phyloP scores from a whole-genome alignment of 2,888 invertebrate genomes.

The Keiferia lycopersicella region DNA sequence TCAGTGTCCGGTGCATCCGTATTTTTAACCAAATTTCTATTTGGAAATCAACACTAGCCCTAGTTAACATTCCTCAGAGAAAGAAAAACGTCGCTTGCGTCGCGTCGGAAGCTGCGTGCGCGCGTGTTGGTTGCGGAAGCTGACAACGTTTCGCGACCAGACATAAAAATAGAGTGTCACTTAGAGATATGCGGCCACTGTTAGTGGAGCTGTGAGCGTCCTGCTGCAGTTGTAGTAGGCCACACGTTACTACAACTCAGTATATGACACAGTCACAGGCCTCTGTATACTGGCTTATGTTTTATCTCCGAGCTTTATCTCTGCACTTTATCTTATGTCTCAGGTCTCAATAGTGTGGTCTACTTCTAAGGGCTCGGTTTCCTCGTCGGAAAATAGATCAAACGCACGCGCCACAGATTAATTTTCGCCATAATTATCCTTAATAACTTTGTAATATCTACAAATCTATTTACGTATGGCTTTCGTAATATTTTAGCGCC shows the following conservation, averaged over 20 bases:
- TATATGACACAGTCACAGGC: too few species aligned
- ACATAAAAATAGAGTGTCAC: constrained; percentile 44
- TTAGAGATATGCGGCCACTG: constrained; percentile 15
- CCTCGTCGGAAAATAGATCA: constrained; percentile 68
- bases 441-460: constrained; percentile 45
- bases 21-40: constrained; percentile 22
- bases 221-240: constrained; percentile 2
- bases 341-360: constrained; percentile 22
- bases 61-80: constrained; percentile 52
- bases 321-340: background rate
- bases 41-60: constrained; percentile 27
- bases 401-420: constrained; percentile 53
- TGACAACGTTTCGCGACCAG: constrained; percentile 51
- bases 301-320: too few species aligned
- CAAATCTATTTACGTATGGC: constrained; percentile 33
- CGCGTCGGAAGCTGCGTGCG: constrained; percentile 45
- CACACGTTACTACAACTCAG: background rate
- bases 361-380: constrained; percentile 45
- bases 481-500: constrained; percentile 49
- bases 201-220: background rate
- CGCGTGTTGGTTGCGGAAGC: constrained; percentile 43
- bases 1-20: constrained; percentile 1
- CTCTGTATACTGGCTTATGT: too few species aligned
- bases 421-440: constrained; percentile 60
- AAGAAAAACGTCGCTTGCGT: constrained; percentile 39